Evolutionary conservation across 2,888 invertebrate genomes (phyloP).

Genomic region (Lysandra coridon): DNA sequence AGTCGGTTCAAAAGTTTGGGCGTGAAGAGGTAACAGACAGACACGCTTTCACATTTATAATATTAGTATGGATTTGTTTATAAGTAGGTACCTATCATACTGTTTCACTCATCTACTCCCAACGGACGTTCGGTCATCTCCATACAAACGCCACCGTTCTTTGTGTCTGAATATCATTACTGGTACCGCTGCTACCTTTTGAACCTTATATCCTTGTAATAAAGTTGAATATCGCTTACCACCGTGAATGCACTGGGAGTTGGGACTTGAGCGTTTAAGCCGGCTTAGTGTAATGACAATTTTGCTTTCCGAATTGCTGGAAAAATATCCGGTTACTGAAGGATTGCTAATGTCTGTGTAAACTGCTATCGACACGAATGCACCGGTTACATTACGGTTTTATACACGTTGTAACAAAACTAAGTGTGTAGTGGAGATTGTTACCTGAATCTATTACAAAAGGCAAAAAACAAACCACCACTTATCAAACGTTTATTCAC

Average conservation of each 20-base stretch:
- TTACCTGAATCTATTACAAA: too few species aligned
- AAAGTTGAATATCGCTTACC: neutral
- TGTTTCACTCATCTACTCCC: neutral
- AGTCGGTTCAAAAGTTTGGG: too few species aligned
- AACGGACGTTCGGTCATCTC: neutral
- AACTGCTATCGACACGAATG: too few species aligned
- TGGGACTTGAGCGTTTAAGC: neutral
- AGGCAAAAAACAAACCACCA: too few species aligned
- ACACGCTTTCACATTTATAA: too few species aligned
- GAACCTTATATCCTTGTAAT: neutral
- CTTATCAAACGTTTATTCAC: too few species aligned
- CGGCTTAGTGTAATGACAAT: neutral
- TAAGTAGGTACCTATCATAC: neutral
- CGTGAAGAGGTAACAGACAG: too few species aligned
- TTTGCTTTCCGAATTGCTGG: neutral
- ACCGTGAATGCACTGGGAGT: neutral
- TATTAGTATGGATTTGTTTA: too few species aligned
- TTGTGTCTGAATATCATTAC: slow-evolving; percentile 5
- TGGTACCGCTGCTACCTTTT: neutral
- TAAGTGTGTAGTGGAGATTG: too few species aligned
- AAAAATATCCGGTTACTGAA: neutral
- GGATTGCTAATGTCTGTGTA: neutral
- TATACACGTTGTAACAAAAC: too few species aligned
- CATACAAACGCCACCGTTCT: slow-evolving; percentile 4
- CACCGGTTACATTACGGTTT: too few species aligned